Evolutionary conservation across 2,888 invertebrate species (phyloP), one percentile per base, ranked within the genome.

Genomic region (Stomorhina lunata): DNA sequence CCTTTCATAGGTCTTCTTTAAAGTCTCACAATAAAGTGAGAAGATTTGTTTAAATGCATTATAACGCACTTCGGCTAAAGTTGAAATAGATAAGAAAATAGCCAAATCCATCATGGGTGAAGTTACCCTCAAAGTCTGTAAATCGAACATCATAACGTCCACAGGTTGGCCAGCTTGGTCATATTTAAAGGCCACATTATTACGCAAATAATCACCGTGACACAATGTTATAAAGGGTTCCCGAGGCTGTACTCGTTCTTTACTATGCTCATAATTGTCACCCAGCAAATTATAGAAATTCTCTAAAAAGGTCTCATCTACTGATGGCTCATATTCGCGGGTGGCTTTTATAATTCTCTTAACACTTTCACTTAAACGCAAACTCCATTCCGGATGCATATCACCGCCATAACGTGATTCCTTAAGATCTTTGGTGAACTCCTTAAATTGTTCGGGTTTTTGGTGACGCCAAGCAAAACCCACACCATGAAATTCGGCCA

Each of bases 81-180:
- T 71, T 2, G 90, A 90, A 0, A 90, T 50, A 0, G 87, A 85
- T 34, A 91, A 75, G 57, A 90, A 90, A 4, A 88, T 77, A 1
- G 85, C 37, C 0, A 91, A 84, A 82, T 91, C 91, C 0, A 90
- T 61, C 91, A 91, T 91, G 34, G 91, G 91, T 12, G 91, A 91
- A 6, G 87, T 86, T 43, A 89, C 81, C 0, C 90, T 87, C 48
- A 91, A 77, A 0, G 91, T 91, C 85, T 91, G 91, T 53, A 91
- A 89, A 86, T 91, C 91, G 68, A 91, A 91, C 90, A 91, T 90
- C 87, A 90, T 89, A 0, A 88, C 85, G 2, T 87, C 89, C 2
- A 79, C 55, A 0, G 91, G 90, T 9, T 68, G 43, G 4, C 80
- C 84, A 6, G 80, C 25, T 27, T 85, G 79, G 0, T 84, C 84